A percentile compares a stretch with the other conserved stretches of the same genome.
Conservation (phyloP, 1,140 invertebrate genomes). For the Cydia splendana region DNA sequence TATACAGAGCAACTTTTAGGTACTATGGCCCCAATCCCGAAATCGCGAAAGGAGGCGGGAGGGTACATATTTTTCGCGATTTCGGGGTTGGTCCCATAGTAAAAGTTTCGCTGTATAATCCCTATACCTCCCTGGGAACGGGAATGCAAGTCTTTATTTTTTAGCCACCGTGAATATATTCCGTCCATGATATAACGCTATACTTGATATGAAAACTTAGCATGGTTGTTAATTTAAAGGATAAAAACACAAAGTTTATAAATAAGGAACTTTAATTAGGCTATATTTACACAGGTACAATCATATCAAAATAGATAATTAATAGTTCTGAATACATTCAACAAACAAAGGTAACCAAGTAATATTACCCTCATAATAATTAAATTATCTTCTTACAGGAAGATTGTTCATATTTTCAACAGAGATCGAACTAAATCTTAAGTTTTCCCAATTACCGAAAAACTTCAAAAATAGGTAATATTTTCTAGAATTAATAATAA, state of each 20-base stretch:
- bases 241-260: constrained; percentile 41
- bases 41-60: too few species aligned
- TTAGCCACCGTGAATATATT: too few species aligned
- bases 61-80: too few species aligned
- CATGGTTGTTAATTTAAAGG: neutral
- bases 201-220: too few species aligned
- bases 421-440: neutral
- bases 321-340: constrained; percentile 59
- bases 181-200: too few species aligned
- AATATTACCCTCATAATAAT: neutral
- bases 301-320: constrained; percentile 71
- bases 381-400: neutral
- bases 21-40: too few species aligned
- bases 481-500: too few species aligned
- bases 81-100: too few species aligned
- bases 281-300: constrained; percentile 76
- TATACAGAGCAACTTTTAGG: too few species aligned
- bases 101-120: too few species aligned
- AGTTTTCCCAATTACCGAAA: neutral
- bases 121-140: too few species aligned
- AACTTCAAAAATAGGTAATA: neutral
- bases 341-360: constrained; percentile 43
- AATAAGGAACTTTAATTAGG: constrained; percentile 77
- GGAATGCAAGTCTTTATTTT: too few species aligned
- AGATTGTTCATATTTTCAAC: neutral